Conservation (phyloP, 2,888 invertebrate species). For the Shargacucullia verbasci region DNA sequence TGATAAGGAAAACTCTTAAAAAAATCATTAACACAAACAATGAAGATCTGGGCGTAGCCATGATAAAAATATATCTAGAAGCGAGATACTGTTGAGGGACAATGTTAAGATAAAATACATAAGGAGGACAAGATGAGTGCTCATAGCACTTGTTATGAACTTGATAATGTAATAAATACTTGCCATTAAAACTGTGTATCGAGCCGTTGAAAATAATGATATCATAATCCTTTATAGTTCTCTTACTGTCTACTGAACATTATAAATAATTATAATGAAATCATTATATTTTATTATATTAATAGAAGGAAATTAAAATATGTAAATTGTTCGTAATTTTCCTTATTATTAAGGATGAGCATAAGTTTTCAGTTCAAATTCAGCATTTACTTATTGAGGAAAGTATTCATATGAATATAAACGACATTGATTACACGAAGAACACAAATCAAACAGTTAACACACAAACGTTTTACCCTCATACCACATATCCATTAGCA, state of each 20-base stretch:
- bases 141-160: conserved; percentile 24
- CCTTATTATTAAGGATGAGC: too few relatives aligned
- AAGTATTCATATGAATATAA: conserved; percentile 4
- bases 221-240: too few relatives aligned
- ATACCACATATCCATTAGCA: conserved; percentile 8
- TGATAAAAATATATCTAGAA: conserved; percentile 31
- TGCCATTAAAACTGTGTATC: conserved; percentile 1
- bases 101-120: conserved; percentile 41
- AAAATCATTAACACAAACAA: conserved; percentile 36
- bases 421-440: conserved; percentile 7
- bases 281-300: conserved; percentile 11
- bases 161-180: conserved; percentile 23
- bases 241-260: too few relatives aligned
- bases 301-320: conserved; percentile 13
- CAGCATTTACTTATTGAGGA: too few relatives aligned
- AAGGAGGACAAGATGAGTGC: conserved; percentile 14
- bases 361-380: too few relatives aligned
- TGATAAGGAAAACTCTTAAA: conserved; percentile 45
- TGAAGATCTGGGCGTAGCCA: conserved; percentile 9
- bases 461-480: conserved; percentile 6
- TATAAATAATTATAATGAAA: neutral
- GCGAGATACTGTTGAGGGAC: conserved; percentile 35
- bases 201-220: conserved; percentile 2
- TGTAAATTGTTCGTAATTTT: too few relatives aligned
- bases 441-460: conserved; percentile 14